Evolutionary conservation across 1,140 invertebrate species (phyloP), one percentile per base, ranked within the genome.

Genomic region (Ooceraea biroi): DNA sequence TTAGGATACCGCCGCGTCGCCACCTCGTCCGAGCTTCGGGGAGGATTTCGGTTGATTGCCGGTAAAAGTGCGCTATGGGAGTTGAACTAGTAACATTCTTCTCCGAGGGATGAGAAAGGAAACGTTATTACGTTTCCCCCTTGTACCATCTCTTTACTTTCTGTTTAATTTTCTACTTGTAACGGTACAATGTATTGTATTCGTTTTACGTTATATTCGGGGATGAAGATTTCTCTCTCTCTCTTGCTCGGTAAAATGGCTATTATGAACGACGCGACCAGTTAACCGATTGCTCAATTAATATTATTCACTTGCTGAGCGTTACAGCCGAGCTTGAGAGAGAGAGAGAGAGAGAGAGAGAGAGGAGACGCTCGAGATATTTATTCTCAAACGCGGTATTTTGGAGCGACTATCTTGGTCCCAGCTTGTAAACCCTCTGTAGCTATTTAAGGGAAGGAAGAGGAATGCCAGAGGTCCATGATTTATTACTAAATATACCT

Each of bases 31-130:
- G 63, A 82, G 66, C 66, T 7, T 36, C 66, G 66, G 66, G 58
- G 22, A 46, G 52, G 69, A 86, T 88, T 88, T 88, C 48, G 85
- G 85, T 84, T 85, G 66, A 78, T 74, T 55, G 68, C 25, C 30
- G 66, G 78, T 87, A 69, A 78, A 86, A 69, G 46, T 77, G 25
- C 84, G 50, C 30, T 76, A 36, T 14, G 78, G 12, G 25, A 65
- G 22, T 55, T 48, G 41, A 22, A 19, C 4, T 14, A 22, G 25
- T 19, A 25, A 44, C 10, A 3, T 77, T n/a, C 41, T 22, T 8
- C 50, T 41, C n/a, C n/a, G n/a, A n/a, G n/a, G n/a, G n/a, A n/a
- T n/a, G 22, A 4, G 46, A n/a, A 50, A 8, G 36, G 3, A 41
- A 0, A 48, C n/a, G 46, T 61, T 44, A 48, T 66, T 14, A 41